Evolutionary conservation across 2,888 invertebrate species (phyloP).

Genomic region (Nebria brevicollis): DNA sequence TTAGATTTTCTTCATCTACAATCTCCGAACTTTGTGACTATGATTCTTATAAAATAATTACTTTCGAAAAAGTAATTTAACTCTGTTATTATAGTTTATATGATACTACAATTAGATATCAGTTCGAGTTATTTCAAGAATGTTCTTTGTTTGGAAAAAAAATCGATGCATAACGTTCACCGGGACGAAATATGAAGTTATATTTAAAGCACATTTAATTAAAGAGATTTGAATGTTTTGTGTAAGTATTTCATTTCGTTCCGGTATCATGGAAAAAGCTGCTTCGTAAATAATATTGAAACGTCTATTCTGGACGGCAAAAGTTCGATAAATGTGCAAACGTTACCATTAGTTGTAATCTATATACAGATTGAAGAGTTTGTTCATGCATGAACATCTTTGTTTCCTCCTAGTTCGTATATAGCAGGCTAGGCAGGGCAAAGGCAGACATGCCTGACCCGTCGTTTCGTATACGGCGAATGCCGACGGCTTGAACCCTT

Average conservation of each 20-base stretch:
- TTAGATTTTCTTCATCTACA: background rate
- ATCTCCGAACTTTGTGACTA: too few species aligned
- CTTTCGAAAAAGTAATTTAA: too few species aligned
- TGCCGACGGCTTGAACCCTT: constrained; percentile 14
- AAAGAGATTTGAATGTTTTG: background rate
- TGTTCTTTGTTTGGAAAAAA: constrained; percentile 1
- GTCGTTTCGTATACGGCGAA: constrained; percentile 29
- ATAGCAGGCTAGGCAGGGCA: constrained; percentile 13
- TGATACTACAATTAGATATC: background rate
- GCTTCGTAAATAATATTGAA: background rate
- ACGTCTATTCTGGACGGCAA: background rate
- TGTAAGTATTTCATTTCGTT: background rate
- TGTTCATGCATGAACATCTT: constrained; percentile 36
- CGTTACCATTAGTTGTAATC: background rate
- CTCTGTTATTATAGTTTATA: background rate
- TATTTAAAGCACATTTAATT: background rate
- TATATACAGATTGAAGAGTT: constrained; percentile 35
- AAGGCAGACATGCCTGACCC: constrained; percentile 22
- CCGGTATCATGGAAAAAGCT: background rate
- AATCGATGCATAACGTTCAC: background rate
- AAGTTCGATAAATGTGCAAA: constrained; percentile 1
- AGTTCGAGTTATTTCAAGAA: too few species aligned
- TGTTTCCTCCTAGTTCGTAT: constrained; percentile 34
- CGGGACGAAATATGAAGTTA: background rate
- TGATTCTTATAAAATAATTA: too few species aligned